phyloP scores from a whole-genome alignment of 2,888 invertebrate genomes.

The Rhagophthalmus giganteus region DNA sequence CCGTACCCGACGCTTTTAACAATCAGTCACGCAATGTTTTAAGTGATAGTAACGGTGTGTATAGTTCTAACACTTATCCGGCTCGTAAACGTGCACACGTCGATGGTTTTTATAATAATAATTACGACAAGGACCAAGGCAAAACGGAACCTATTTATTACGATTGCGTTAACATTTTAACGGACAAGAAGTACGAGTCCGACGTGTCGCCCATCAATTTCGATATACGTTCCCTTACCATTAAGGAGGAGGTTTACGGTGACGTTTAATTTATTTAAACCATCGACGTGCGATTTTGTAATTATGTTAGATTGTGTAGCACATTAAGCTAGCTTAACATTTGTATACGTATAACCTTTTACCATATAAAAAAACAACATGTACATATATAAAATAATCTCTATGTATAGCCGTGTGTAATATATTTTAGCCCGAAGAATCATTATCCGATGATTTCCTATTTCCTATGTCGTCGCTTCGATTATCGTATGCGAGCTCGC shows the following conservation, averaged over 20 bases:
- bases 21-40: slow-evolving; percentile 5
- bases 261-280: slow-evolving; percentile 31
- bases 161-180: background rate
- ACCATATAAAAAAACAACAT: too few relatives aligned
- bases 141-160: too few relatives aligned
- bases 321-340: too few relatives aligned
- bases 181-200: background rate
- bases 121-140: background rate
- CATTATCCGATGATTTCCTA: slow-evolving; percentile 96
- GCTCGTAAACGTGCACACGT: slow-evolving; percentile 7
- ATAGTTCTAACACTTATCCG: slow-evolving; percentile 7
- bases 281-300: too few relatives aligned
- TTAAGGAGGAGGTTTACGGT: slow-evolving; percentile 34
- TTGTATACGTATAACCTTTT: too few relatives aligned
- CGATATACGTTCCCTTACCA: slow-evolving; percentile 24
- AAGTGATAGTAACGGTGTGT: slow-evolving; percentile 2
- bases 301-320: too few relatives aligned
- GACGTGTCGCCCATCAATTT: slow-evolving; percentile 25
- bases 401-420: slow-evolving; percentile 36
- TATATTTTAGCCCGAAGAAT: slow-evolving; percentile 84
- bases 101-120: slow-evolving; percentile 9
- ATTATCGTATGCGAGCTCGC: slow-evolving; percentile 93
- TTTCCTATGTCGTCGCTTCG: slow-evolving; percentile 97
- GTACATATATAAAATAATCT: too few relatives aligned
- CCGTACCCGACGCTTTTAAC: too few relatives aligned